Percentiles rank a stretch among this genome's conserved stretches.
phyloP scores from a whole-genome alignment of 2,888 invertebrate genomes.

The Eupithecia subumbrata region DNA sequence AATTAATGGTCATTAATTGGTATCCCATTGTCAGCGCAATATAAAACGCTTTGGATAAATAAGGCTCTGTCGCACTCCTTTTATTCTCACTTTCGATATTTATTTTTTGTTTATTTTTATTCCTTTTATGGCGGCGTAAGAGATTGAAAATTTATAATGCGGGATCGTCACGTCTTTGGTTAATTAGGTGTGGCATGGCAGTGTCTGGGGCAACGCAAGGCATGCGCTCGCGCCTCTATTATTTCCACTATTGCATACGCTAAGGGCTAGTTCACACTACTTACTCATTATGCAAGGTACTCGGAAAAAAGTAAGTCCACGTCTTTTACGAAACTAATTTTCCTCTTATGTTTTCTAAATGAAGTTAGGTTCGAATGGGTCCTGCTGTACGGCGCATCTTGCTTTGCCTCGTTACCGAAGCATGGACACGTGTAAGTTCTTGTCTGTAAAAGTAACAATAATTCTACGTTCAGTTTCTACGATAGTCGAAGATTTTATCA shows the following conservation, averaged over 20 bases:
- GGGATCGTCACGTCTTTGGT: constrained; percentile 74
- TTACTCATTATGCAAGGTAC: background rate
- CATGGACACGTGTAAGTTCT: background rate
- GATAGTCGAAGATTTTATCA: background rate
- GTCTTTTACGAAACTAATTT: background rate
- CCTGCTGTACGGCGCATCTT: background rate
- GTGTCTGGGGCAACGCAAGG: constrained; percentile 54
- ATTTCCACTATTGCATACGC: constrained; percentile 61
- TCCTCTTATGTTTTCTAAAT: background rate
- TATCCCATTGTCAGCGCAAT: constrained; percentile 44
- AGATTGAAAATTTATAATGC: constrained; percentile 78
- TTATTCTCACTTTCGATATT: constrained; percentile 54
- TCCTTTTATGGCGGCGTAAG: constrained; percentile 57
- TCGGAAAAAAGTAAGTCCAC: background rate
- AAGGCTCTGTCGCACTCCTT: constrained; percentile 39
- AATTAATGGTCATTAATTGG: constrained; percentile 42
- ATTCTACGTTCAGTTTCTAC: background rate
- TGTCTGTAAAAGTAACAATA: background rate
- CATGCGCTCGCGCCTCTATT: constrained; percentile 66
- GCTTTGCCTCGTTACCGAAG: background rate
- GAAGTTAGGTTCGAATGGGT: background rate
- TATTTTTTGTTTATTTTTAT: constrained; percentile 48
- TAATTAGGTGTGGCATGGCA: constrained; percentile 74
- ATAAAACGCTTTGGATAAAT: constrained; percentile 45
- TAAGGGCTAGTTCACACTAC: constrained; percentile 43